Evolutionary conservation across 2,888 invertebrate genomes (phyloP), one percentile per base, ranked within the genome.

Genomic region (Elmis aenea): DNA sequence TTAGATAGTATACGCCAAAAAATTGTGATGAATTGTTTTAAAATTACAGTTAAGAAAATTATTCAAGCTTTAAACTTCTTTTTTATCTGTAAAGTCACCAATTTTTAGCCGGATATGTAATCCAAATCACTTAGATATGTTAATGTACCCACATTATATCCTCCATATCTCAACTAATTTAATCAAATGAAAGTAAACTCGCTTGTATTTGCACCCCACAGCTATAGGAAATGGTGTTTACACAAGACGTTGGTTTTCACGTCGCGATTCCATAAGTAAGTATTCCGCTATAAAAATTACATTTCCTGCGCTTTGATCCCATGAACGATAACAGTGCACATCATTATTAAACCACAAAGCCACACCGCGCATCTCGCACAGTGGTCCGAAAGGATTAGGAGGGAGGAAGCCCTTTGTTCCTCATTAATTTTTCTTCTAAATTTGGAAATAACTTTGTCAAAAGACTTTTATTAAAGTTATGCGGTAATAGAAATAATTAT

Each of bases 291-390:
- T 42, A 40, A 43, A 45, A 46, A 45, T 45, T 37, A 38, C 43
- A 45, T 46, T 48, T 48, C 48, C 48, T 45, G 41, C 32, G 41
- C 46, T 46, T 48, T 48, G 48, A 48, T 46, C 44, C 36, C 28
- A 29, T 26, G 23, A 33, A 37, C 37, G 33, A 38, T 41, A 37
- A 33, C 27, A 38, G 28, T 28, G 20, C 27, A 25, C 10, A 25
- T 33, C 33, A 32, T 38, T 38, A 32, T 27, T 32, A 32, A 32
- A 22, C 25, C 24, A n/a, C 24, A 24, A 30, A 23, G 25, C 29
- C n/a, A 10, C 5, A 24, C 24, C 24, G 29, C 18, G 8, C 5
- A 14, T 21, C 23, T 27, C 27, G 27, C 6, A 22, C 14, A 16
- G 20, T 33, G 33, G 33, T 33, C 33, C 25, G 25, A 31, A 23